Evolutionary conservation across 2,888 invertebrate genomes (phyloP).

Genomic region (Nymphalis polychloros): DNA sequence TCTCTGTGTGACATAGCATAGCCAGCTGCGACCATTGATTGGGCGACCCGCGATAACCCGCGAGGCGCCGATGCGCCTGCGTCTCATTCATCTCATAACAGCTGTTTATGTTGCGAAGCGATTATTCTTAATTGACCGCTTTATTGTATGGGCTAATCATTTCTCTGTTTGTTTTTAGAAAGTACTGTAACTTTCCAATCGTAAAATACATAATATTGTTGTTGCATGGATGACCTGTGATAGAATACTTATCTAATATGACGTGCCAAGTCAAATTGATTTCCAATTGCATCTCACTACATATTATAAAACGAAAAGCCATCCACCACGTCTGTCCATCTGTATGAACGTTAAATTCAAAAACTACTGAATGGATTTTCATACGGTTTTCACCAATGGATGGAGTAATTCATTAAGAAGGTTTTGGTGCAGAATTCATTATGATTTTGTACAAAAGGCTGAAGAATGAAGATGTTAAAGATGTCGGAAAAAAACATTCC

Average conservation of each 20-base stretch:
- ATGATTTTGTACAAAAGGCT: too few species aligned
- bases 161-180: conserved; percentile 12
- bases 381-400: too few species aligned
- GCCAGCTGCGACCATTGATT: conserved; percentile 40
- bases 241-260: background rate
- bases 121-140: conserved; percentile 57
- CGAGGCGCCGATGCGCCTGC: conserved; percentile 61
- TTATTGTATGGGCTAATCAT: conserved; percentile 42
- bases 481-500: too few species aligned
- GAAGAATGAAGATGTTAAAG: too few species aligned
- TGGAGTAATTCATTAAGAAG: too few species aligned
- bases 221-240: conserved; percentile 5
- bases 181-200: conserved; percentile 6
- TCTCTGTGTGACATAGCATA: conserved; percentile 16
- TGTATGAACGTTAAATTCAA: too few species aligned
- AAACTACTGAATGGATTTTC: too few species aligned
- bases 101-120: conserved; percentile 58
- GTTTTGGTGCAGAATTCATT: too few species aligned
- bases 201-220: conserved; percentile 9
- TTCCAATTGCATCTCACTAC: background rate
- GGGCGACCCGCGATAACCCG: conserved; percentile 73
- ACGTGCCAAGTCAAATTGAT: too few species aligned
- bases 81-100: conserved; percentile 60
- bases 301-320: background rate
- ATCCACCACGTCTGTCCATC: too few species aligned